Conservation (phyloP, 1,140 invertebrate genomes). For the Sitodiplosis mosellana region DNA sequence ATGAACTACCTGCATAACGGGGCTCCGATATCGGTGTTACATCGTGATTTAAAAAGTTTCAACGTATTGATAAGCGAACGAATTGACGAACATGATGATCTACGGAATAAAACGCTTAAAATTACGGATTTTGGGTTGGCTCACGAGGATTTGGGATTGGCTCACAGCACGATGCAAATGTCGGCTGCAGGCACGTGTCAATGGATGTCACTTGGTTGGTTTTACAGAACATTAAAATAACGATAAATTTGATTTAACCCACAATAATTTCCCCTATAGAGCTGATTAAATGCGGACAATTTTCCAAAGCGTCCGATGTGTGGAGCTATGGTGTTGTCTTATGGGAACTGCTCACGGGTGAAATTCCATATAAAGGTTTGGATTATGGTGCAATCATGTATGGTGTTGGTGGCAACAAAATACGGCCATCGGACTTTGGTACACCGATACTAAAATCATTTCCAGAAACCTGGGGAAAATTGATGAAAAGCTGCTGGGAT, state of each 20-base stretch:
- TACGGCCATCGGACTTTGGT: too few relatives aligned
- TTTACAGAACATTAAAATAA: too few relatives aligned
- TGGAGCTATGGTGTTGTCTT: constrained; percentile 96
- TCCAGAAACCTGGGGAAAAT: constrained; percentile 67
- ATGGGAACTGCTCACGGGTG: constrained; percentile 92
- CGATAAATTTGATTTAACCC: too few relatives aligned
- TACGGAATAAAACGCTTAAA: constrained; percentile 83
- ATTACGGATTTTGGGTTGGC: too few relatives aligned
- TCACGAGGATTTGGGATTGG: constrained; percentile 90
- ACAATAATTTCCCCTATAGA: too few relatives aligned
- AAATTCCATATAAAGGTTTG: constrained; percentile 93
- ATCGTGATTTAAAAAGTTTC: constrained; percentile 91
- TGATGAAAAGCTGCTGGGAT: constrained; percentile 93
- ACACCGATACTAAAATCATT: constrained; percentile 92
- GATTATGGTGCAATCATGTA: constrained; percentile 89
- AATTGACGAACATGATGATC: constrained; percentile 64
- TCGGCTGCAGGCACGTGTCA: constrained; percentile 94
- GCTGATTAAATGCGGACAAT: neutral
- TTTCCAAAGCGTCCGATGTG: constrained; percentile 62
- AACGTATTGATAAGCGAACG: constrained; percentile 64
- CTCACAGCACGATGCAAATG: constrained; percentile 88
- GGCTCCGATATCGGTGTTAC: constrained; percentile 83
- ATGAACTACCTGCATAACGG: constrained; percentile 92
- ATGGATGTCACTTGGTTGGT: constrained; percentile 99
- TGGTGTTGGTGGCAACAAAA: constrained; percentile 88